Evolutionary conservation across 2,888 invertebrate genomes (phyloP).

Genomic region (Chrysolina oricalcia): DNA sequence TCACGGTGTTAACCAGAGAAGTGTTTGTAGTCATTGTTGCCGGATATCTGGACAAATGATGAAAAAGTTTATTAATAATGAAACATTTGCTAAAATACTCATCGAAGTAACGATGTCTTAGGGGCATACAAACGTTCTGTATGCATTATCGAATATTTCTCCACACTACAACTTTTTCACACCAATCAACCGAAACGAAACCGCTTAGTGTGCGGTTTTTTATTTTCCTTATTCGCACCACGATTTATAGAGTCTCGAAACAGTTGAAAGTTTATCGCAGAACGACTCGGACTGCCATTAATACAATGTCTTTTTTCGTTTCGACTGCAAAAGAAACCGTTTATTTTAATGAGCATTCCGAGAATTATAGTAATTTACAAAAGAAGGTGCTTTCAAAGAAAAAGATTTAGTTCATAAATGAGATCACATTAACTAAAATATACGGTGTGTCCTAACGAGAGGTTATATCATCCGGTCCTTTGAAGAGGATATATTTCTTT

Average conservation of each 20-base stretch:
- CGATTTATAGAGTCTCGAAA: slow-evolving; percentile 43
- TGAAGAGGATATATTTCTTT: not conserved
- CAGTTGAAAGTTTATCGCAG: slow-evolving; percentile 44
- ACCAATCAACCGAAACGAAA: slow-evolving; percentile 3
- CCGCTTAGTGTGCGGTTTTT: slow-evolving; percentile 14
- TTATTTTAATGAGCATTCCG: slow-evolving; percentile 50
- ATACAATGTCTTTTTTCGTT: slow-evolving; percentile 44
- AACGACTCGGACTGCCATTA: slow-evolving; percentile 41
- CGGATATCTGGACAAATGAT: too few species aligned
- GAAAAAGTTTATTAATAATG: too few species aligned
- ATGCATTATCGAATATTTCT: too few species aligned
- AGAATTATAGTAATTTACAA: slow-evolving; percentile 46
- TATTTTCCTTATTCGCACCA: slow-evolving; percentile 29
- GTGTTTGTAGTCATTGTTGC: too few species aligned
- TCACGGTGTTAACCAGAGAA: too few species aligned
- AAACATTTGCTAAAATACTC: too few species aligned
- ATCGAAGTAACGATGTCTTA: too few species aligned
- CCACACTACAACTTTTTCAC: not conserved
- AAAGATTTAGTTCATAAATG: slow-evolving; percentile 3
- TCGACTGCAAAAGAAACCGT: slow-evolving; percentile 50
- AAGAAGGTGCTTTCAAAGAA: not conserved
- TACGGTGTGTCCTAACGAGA: not conserved
- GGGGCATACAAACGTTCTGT: too few species aligned
- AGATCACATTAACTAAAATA: slow-evolving; percentile 3
- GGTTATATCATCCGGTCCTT: not conserved